phyloP scores from a whole-genome alignment of 2,113 vertebrate genomes.

The Ailurus styani region DNA sequence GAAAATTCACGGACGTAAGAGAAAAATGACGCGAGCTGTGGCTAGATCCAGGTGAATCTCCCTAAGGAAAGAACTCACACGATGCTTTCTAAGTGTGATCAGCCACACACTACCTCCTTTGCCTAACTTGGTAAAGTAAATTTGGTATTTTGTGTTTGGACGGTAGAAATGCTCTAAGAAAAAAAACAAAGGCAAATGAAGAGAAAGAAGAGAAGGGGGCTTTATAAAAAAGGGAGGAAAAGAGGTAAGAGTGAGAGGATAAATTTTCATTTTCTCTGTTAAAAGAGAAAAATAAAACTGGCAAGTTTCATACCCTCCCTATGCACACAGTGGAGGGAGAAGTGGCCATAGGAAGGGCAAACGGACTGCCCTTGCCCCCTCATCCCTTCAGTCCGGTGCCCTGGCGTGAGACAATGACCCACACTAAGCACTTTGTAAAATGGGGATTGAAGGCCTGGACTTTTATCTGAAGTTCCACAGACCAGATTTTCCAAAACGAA shows the following conservation, averaged over 20 bases:
- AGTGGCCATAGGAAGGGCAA: background rate
- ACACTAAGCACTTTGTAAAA: background rate
- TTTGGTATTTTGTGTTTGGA: background rate
- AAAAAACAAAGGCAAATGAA: background rate
- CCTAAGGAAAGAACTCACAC: background rate
- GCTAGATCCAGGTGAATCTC: background rate
- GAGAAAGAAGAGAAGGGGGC: background rate
- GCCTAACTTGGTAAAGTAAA: background rate
- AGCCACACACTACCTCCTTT: background rate
- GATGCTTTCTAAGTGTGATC: background rate
- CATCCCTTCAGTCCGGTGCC: background rate
- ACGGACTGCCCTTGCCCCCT: background rate
- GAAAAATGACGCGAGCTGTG: background rate
- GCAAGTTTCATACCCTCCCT: background rate
- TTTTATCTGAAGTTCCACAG: background rate
- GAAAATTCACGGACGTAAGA: background rate
- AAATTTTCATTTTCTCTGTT: conserved; percentile 1
- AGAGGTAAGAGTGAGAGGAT: background rate
- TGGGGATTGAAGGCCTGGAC: background rate
- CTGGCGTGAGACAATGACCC: background rate
- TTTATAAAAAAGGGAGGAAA: background rate
- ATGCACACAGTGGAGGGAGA: background rate
- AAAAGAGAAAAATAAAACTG: background rate
- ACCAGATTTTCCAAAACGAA: conserved; percentile 30
- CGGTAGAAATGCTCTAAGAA: background rate